These are phyloP conservation scores for Aythya baeri DNA, from an alignment of 2,113 vertebrate genomes.

Conservation along the genomic window DNA sequence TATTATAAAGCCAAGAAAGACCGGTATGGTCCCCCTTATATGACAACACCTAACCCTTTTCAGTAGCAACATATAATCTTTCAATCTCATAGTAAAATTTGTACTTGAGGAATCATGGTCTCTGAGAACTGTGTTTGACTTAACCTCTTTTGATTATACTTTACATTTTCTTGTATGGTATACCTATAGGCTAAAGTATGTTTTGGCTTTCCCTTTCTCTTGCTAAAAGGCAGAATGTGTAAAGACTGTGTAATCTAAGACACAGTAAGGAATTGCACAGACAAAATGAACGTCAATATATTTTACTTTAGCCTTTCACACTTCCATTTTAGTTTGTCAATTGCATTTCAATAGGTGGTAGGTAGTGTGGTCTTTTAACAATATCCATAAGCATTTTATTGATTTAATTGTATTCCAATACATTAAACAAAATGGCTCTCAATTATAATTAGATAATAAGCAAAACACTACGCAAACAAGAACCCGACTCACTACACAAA, in stretches of 20 bases:
- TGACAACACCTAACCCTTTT: neutral
- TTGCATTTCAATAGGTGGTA: neutral
- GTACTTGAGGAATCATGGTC: neutral
- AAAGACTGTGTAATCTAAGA: neutral
- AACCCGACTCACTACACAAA: neutral
- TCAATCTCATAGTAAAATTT: neutral
- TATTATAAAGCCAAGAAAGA: neutral
- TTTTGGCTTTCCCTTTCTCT: neutral
- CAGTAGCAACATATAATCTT: neutral
- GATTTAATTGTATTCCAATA: constrained; percentile 38
- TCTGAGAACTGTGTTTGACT: neutral
- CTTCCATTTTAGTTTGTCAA: neutral
- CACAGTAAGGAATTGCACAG: neutral
- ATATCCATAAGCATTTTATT: constrained; percentile 25
- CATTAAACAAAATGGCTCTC: constrained; percentile 27
- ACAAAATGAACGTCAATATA: neutral
- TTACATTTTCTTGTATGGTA: neutral
- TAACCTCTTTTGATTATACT: neutral
- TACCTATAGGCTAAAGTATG: neutral
- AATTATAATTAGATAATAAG: constrained; percentile 36
- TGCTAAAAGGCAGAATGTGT: neutral
- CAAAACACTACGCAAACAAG: neutral
- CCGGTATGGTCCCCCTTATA: neutral
- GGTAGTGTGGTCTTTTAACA: neutral
- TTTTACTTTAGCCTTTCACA: neutral